Evolutionary conservation across 1,140 invertebrate genomes (phyloP).

Genomic region (Delia radicum): DNA sequence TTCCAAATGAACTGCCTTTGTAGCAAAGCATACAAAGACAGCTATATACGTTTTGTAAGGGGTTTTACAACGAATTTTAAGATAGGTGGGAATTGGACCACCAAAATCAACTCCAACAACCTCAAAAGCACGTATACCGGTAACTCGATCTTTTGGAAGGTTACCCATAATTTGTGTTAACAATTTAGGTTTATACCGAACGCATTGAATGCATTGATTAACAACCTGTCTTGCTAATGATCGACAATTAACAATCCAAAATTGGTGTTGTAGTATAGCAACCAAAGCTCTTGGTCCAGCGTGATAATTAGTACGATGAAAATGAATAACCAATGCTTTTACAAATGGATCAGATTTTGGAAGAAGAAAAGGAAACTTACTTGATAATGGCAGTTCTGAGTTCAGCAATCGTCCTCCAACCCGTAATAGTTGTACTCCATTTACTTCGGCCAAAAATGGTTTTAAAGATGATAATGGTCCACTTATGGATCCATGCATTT

Average conservation of each 20-base stretch:
- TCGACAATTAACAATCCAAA: conserved; percentile 23
- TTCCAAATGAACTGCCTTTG: conserved; percentile 6
- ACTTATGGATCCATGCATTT: too few relatives aligned
- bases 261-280: background rate
- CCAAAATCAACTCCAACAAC: conserved; percentile 15
- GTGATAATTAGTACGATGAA: conserved; percentile 22
- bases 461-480: background rate
- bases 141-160: conserved; percentile 10
- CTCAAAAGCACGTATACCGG: background rate
- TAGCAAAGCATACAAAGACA: conserved; percentile 31
- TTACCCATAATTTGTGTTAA: conserved; percentile 17
- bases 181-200: background rate
- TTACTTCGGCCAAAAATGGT: background rate
- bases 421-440: background rate
- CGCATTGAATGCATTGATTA: conserved; percentile 12
- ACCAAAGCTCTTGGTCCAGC: conserved; percentile 23
- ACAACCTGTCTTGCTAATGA: conserved; percentile 6
- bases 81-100: background rate
- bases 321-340: background rate
- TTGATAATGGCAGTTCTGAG: background rate
- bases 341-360: conserved; percentile 16
- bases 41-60: conserved; percentile 27
- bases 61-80: conserved; percentile 14
- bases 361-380: conserved; percentile 18
- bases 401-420: background rate